Conservation (phyloP, 2,113 vertebrate species). For the human region GRCh38 chr4:39285501-39286000, state of each 20-base stretch:
- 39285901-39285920: not conserved
- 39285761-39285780: slow-evolving; percentile 83
- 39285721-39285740: slow-evolving; percentile 55
- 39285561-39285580: not conserved
- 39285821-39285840: slow-evolving; percentile 12
- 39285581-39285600: not conserved
- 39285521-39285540: not conserved
- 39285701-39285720: not conserved
- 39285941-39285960: not conserved
- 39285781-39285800: slow-evolving; percentile 75
- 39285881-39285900: not conserved
- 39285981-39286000: not conserved
- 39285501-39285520: not conserved
- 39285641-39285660: not conserved
- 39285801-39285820: slow-evolving; percentile 29
- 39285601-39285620: not conserved
- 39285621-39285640: not conserved
- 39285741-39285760: slow-evolving; percentile 80
- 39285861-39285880: not conserved
- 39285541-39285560: not conserved
- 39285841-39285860: not conserved
- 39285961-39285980: not conserved
- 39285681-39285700: slow-evolving; percentile 23
- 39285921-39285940: not conserved
- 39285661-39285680: slow-evolving; percentile 12